Evolutionary conservation across 2,888 invertebrate genomes (phyloP), one percentile per base, ranked within the genome.

Genomic region (Cylindroiulus punctatus): DNA sequence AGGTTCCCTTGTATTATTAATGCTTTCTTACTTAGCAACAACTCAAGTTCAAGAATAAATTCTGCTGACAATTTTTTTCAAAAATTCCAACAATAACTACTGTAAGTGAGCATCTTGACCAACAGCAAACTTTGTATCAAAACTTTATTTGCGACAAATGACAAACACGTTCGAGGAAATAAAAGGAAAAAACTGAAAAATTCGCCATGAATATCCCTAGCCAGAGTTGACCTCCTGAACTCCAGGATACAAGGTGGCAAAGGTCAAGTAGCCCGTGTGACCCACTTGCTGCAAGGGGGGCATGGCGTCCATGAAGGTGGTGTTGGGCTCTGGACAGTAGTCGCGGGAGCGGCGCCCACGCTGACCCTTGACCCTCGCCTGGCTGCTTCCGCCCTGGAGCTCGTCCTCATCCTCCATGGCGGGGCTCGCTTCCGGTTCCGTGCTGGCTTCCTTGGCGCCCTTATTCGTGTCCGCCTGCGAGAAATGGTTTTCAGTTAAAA

Each of bases 181-280:
- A 65, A 65, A 65, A 65, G n/a, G n/a, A 26, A n/a, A 65, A 65
- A 22, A 65, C 26, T 65, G 19, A 65, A 0, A 65, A 65, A 26
- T 2, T 65, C 22, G 26, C 2, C 2, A 8, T 7, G 0, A 19
- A 65, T 2, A 26, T 65, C 22, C 2, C 65, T 65, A 26, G 22
- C 12, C 65, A 17, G 26, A 65, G 26, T 26, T 65, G 65, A 26
- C 65, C 65, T 65, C 65, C 7, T n/a, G 26, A 65, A 65, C 26
- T 5, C 65, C 65, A 26, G 90, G 89, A 86, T 95, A 96, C 85
- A 97, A 92, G 0, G 98, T 96, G 5, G 98, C 98, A 90, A 97
- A 96, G 22, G 98, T 99, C 88, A 99, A 93, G 92, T 96, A 99
- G 3, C 99, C 99, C 10, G 99, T 99, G 91, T 99, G 99, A 0